phyloP scores from a whole-genome alignment of 2,888 invertebrate species.

The Erebia epiphron region DNA sequence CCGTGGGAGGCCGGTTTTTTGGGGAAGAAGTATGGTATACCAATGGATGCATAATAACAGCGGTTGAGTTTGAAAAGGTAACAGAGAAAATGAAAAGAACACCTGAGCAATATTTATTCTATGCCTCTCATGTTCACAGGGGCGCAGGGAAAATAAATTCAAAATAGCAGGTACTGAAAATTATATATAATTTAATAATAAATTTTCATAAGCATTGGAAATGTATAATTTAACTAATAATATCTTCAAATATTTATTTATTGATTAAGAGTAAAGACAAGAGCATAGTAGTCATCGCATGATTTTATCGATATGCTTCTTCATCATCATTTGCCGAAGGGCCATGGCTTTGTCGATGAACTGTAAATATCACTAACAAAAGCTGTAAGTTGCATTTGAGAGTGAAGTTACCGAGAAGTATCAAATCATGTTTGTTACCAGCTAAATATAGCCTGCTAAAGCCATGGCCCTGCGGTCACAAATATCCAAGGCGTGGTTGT shows the following conservation, averaged over 20 bases:
- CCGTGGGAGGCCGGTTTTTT: too few relatives aligned
- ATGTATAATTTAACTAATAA: slow-evolving; percentile 39
- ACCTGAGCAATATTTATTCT: too few relatives aligned
- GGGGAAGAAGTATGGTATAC: too few relatives aligned
- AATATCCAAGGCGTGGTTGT: not conserved
- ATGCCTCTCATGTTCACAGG: not conserved
- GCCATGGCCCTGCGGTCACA: not conserved
- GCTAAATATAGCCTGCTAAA: too few relatives aligned
- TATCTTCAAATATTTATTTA: slow-evolving; percentile 23
- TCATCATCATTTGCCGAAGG: slow-evolving; percentile 7
- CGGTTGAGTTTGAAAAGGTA: too few relatives aligned
- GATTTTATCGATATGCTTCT: slow-evolving; percentile 31
- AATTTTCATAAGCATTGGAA: slow-evolving; percentile 40
- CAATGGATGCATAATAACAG: too few relatives aligned
- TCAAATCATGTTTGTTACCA: too few relatives aligned
- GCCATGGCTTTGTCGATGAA: not conserved
- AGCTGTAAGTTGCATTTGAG: too few relatives aligned
- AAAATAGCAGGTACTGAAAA: slow-evolving; percentile 30
- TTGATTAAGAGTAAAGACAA: slow-evolving; percentile 26
- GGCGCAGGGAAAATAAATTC: not conserved
- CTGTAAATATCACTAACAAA: too few relatives aligned
- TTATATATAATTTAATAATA: slow-evolving; percentile 42
- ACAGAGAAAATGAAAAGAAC: too few relatives aligned
- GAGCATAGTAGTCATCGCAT: slow-evolving; percentile 28
- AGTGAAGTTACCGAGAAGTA: too few relatives aligned